phyloP scores from a whole-genome alignment of 2,797 vertebrate species.

The Echeneis naucrates region DNA sequence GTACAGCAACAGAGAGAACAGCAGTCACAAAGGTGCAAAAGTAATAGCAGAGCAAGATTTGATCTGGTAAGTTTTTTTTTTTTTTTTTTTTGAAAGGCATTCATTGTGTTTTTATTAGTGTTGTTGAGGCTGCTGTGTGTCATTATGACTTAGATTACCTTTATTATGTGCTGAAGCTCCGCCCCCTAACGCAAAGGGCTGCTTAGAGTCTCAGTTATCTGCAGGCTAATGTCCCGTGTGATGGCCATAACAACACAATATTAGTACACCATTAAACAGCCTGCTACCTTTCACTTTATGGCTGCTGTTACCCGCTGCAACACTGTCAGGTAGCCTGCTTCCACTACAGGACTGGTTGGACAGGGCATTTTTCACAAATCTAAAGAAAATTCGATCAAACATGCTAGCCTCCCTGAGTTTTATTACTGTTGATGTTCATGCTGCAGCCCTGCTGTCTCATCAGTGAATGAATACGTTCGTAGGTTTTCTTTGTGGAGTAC shows the following conservation, averaged over 20 bases:
- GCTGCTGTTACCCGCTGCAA: conserved; percentile 26
- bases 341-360: not conserved
- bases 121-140: conserved; percentile 22
- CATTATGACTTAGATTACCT: conserved; percentile 46
- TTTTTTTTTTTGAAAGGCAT: not conserved
- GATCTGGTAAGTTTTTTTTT: not conserved
- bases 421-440: not conserved
- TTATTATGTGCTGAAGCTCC: not conserved
- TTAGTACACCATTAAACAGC: conserved; percentile 49
- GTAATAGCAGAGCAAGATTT: not conserved
- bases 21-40: too few relatives aligned
- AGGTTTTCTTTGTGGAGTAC: not conserved
- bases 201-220: conserved; percentile 16
- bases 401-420: not conserved
- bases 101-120: conserved; percentile 38
- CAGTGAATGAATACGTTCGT: not conserved
- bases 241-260: conserved; percentile 40
- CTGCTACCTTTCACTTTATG: conserved; percentile 34
- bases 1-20: not conserved
- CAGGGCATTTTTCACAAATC: not conserved
- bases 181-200: not conserved
- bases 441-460: not conserved
- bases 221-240: conserved; percentile 54
- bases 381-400: not conserved
- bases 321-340: not conserved